phyloP scores from a whole-genome alignment of 2,888 invertebrate genomes.

The Cecidostiba fungosa region DNA sequence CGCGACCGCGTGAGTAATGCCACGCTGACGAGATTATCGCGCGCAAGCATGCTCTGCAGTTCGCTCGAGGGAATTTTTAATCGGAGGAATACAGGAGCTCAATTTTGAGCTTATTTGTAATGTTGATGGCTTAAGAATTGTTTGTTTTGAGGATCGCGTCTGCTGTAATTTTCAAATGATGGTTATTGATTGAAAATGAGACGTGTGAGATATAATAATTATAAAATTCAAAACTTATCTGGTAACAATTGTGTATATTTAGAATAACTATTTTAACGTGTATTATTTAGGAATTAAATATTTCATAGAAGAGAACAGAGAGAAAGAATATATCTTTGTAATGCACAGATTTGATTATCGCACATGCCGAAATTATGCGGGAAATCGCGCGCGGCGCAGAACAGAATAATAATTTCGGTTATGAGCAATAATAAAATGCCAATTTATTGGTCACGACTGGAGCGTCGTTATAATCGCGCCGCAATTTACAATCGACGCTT shows the following conservation, averaged over 20 bases:
- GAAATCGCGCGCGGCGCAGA: slow-evolving; percentile 67
- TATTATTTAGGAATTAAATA: too few relatives aligned
- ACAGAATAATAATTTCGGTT: slow-evolving; percentile 78
- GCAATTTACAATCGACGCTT: slow-evolving; percentile 73
- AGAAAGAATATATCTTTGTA: slow-evolving; percentile 17
- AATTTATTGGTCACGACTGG: slow-evolving; percentile 74
- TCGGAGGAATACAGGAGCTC: not conserved
- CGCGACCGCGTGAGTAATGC: slow-evolving; percentile 31
- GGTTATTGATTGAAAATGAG: too few relatives aligned
- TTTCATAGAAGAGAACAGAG: not conserved
- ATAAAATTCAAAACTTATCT: too few relatives aligned
- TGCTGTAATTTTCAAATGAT: too few relatives aligned
- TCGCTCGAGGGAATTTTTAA: slow-evolving; percentile 2
- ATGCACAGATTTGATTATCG: slow-evolving; percentile 33
- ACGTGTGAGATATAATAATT: too few relatives aligned
- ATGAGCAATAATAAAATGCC: slow-evolving; percentile 79
- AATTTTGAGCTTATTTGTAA: not conserved
- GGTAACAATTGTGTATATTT: too few relatives aligned
- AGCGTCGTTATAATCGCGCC: slow-evolving; percentile 37
- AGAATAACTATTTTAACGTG: too few relatives aligned
- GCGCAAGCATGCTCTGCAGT: not conserved
- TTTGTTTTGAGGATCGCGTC: not conserved
- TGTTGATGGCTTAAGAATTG: not conserved
- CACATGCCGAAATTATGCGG: slow-evolving; percentile 44
- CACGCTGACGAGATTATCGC: slow-evolving; percentile 14